Percentiles rank a stretch among this genome's conserved stretches.
Conservation (phyloP, 2,888 invertebrate species). For the Pollenia labialis region DNA sequence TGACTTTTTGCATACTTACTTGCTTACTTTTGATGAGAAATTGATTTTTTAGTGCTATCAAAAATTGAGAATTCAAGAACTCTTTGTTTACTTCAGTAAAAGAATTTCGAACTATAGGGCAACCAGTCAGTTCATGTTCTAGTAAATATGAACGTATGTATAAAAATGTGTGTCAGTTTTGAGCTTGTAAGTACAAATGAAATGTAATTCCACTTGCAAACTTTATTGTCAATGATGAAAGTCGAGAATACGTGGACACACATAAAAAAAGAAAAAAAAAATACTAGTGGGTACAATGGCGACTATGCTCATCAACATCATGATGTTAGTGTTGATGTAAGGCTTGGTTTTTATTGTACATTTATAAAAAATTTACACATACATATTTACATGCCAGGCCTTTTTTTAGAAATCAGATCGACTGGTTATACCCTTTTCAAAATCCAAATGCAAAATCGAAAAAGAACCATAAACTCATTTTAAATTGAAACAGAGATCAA, state of each 20-base stretch:
- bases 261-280: constrained; percentile 7
- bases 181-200: constrained; percentile 36
- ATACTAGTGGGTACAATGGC: constrained; percentile 2
- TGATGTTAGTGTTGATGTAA: background rate
- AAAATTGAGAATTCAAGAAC: no score
- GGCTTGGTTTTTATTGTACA: background rate
- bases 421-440: background rate
- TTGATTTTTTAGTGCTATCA: no score
- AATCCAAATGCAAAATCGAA: no score
- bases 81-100: background rate
- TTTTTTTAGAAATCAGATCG: background rate
- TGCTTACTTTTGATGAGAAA: no score
- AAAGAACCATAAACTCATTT: no score
- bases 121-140: background rate
- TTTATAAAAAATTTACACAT: no score
- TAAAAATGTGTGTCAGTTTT: background rate
- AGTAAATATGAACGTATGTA: background rate
- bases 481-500: no score
- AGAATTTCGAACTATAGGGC: background rate
- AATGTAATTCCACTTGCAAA: constrained; percentile 61
- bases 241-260: constrained; percentile 25
- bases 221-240: constrained; percentile 61
- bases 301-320: background rate
- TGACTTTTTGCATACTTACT: no score
- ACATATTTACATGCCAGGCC: background rate